Conservation (phyloP, 2,797 vertebrate species). For the Melanotaenia nigrans region DNA sequence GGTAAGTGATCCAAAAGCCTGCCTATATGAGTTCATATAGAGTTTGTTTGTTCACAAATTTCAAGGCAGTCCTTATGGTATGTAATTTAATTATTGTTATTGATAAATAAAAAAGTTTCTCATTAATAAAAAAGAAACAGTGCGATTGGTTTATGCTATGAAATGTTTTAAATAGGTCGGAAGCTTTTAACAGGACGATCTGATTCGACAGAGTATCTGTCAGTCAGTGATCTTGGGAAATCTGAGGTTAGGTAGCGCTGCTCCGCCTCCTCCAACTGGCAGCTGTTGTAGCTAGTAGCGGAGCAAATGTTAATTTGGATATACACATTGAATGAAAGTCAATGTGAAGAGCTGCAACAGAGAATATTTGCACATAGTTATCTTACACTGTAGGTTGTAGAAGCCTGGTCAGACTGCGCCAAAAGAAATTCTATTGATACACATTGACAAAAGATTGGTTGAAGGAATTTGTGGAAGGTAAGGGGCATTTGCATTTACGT, state of each 20-base stretch:
- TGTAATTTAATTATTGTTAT: background rate
- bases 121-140: background rate
- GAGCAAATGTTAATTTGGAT: slow-evolving; percentile 30
- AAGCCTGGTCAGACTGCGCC: slow-evolving; percentile 3
- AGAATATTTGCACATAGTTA: slow-evolving; percentile 20
- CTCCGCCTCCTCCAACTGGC: slow-evolving; percentile 51
- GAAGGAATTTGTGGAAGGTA: slow-evolving; percentile 63
- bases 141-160: background rate
- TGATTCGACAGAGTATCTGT: slow-evolving; percentile 50
- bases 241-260: slow-evolving; percentile 52
- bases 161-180: background rate
- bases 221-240: slow-evolving; percentile 29
- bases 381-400: background rate
- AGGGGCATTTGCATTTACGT: slow-evolving; percentile 56
- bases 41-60: background rate
- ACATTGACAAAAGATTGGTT: slow-evolving; percentile 19
- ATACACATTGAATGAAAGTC: slow-evolving; percentile 80
- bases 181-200: background rate
- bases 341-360: slow-evolving; percentile 39
- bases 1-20: background rate
- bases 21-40: background rate
- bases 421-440: background rate
- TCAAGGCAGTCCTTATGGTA: background rate
- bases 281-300: slow-evolving; percentile 47
- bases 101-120: background rate